Evolutionary conservation across 2,113 vertebrate species (phyloP), one percentile per base, ranked within the genome.

Genomic region (Genyomyrus donnyi): DNA sequence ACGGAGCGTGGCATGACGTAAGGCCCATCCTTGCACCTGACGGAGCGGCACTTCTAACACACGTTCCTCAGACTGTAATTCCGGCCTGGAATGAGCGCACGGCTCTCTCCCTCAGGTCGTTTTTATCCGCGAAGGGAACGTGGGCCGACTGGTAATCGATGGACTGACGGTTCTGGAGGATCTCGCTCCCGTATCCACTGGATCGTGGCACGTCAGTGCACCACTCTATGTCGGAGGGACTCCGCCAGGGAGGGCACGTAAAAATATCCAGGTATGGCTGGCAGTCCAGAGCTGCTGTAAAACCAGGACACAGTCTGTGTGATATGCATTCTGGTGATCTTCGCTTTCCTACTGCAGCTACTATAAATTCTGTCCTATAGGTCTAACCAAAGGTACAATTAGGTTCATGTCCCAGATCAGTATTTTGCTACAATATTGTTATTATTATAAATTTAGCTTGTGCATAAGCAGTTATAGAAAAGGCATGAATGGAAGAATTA

Each of bases 1-100:
- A 99, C 77, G 97, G 97, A 17, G 89, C 91, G 10, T 99, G 98
- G 98, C 98, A 99, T 91, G 96, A 97, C 87, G 98, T 99, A 95
- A 96, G 97, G 42, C 19, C 31, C 91, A 39, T 39, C 66, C 10
- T 88, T 31, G 9, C 8, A 15, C 3, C 17, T 58, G 15, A 39
- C 2, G 9, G 8, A 9, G 15, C 52, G 15, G 58, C 46, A 8
- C 86, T 39, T 53, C 31, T 1, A 3, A 6, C 52, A 27, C 27
- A 31, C 27, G 3, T 70, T 8, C 83, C 24, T 56, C 8, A 35
- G 3, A 19, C 87, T 24, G 50, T 39, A 21, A 87, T 74, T 39
- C 3, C 31, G 1, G 11, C 45, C 21, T 19, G 42, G 10, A 19
- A 53, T n/a, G 35, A 45, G 19, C 13, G 7, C 6, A 3, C 6